Evolutionary conservation across 2,888 invertebrate species (phyloP).

Genomic region (Blastobasis adustella): DNA sequence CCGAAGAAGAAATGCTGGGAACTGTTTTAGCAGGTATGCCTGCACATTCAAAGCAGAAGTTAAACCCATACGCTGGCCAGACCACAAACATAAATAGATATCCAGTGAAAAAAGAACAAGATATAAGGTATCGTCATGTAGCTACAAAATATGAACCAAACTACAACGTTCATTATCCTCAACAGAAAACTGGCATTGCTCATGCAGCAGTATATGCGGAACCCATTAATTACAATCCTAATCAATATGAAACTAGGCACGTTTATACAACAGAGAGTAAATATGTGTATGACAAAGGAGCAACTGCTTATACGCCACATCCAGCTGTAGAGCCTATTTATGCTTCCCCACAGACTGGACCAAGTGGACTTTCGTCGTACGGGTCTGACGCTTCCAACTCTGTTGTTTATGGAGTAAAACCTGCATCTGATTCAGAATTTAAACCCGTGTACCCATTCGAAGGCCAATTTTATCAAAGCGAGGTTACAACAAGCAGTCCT

Average conservation of each 20-base stretch:
- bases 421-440: conserved; percentile 56
- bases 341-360: conserved; percentile 54
- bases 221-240: conserved; percentile 50
- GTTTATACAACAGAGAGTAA: conserved; percentile 57
- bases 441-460: conserved; percentile 67
- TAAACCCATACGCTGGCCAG: conserved; percentile 64
- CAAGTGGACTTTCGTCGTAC: conserved; percentile 45
- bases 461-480: conserved; percentile 47
- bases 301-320: conserved; percentile 45
- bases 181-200: conserved; percentile 66
- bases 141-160: conserved; percentile 53
- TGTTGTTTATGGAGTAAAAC: conserved; percentile 63
- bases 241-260: conserved; percentile 57
- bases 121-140: conserved; percentile 62
- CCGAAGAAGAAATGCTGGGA: conserved; percentile 85
- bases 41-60: conserved; percentile 57
- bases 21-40: conserved; percentile 84
- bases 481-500: conserved; percentile 49
- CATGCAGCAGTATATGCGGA: conserved; percentile 65
- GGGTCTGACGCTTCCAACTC: conserved; percentile 51
- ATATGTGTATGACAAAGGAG: conserved; percentile 46
- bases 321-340: conserved; percentile 62
- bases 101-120: conserved; percentile 59
- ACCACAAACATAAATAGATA: conserved; percentile 50
- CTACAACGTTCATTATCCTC: conserved; percentile 57